Evolutionary conservation across 2,888 invertebrate species (phyloP).

Genomic region (Spisula solida): DNA sequence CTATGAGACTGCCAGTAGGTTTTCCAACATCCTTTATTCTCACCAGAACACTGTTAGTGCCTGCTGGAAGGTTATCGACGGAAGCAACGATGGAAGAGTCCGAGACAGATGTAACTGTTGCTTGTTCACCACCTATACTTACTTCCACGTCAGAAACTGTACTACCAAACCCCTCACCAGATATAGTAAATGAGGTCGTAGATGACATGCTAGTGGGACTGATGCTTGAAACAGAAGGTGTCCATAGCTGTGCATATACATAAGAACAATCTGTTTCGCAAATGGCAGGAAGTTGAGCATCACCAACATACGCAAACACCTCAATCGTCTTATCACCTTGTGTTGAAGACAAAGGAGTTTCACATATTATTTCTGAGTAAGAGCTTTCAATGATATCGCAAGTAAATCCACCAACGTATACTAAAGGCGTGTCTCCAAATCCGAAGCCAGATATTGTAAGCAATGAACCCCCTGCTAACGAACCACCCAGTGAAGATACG

Average conservation of each 20-base stretch:
- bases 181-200: constrained; percentile 72
- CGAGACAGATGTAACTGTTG: constrained; percentile 64
- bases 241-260: constrained; percentile 67
- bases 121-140: constrained; percentile 76
- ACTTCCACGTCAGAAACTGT: constrained; percentile 66
- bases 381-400: constrained; percentile 71
- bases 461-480: constrained; percentile 70
- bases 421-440: constrained; percentile 66
- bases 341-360: constrained; percentile 51
- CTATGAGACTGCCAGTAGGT: constrained; percentile 58
- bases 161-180: constrained; percentile 70
- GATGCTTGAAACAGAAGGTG: constrained; percentile 70
- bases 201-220: constrained; percentile 66
- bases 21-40: constrained; percentile 68
- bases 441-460: constrained; percentile 76
- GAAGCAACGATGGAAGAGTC: constrained; percentile 73
- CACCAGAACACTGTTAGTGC: constrained; percentile 72
- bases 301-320: constrained; percentile 63
- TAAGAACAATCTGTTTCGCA: constrained; percentile 70
- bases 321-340: constrained; percentile 56
- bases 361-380: constrained; percentile 71
- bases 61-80: constrained; percentile 74
- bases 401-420: constrained; percentile 64
- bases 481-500: constrained; percentile 67
- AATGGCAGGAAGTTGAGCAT: constrained; percentile 57